Conservation (phyloP, 2,113 vertebrate species). For the Lathamus discolor region DNA sequence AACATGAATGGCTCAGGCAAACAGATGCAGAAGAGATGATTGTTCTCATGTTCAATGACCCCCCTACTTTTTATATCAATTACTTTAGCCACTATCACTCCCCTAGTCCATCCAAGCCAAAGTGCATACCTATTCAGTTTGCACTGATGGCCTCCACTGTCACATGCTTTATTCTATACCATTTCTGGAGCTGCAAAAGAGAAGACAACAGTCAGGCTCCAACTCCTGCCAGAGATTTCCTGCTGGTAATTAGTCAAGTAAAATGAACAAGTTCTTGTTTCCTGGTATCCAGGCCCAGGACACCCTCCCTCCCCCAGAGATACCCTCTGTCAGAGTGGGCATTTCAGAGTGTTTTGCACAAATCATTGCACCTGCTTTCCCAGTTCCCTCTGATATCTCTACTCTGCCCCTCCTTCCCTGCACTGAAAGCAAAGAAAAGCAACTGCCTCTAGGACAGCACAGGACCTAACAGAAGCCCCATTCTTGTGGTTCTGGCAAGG, state of each 20-base stretch:
- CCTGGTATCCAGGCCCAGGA: not conserved
- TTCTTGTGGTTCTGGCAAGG: conserved; percentile 43
- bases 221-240: not conserved
- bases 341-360: not conserved
- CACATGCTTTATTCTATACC: fast-evolving
- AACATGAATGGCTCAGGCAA: not conserved
- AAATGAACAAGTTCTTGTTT: not conserved
- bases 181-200: not conserved
- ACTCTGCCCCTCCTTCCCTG: not conserved
- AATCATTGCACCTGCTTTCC: not conserved
- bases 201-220: not conserved
- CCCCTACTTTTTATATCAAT: not conserved
- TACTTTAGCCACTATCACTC: not conserved
- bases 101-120: not conserved
- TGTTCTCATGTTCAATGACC: not conserved
- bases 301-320: too few relatives aligned
- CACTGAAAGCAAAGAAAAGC: not conserved
- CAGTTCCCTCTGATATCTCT: not conserved
- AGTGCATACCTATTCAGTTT: fast-evolving
- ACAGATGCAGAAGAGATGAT: not conserved
- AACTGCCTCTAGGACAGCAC: not conserved
- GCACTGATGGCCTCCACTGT: fast-evolving
- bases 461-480: not conserved
- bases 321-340: not conserved
- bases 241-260: not conserved